Evolutionary conservation across 2,113 vertebrate genomes (phyloP).

Genomic region (Pteropus alecto): DNA sequence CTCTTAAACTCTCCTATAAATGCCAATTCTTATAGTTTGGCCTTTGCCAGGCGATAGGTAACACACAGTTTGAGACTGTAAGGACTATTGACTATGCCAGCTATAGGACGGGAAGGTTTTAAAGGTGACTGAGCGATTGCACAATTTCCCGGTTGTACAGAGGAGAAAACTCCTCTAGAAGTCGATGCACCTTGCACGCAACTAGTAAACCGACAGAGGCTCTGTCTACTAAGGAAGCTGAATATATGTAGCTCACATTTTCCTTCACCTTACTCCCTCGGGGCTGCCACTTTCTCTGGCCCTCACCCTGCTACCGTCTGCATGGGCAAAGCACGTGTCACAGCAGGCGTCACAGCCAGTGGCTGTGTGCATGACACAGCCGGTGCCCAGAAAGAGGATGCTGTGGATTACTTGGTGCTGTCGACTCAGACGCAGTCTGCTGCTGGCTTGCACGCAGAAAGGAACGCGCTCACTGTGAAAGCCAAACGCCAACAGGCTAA

Average conservation of each 20-base stretch:
- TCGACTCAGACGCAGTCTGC: rapidly evolving
- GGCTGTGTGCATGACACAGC: rapidly evolving
- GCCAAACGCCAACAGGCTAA: too few species aligned
- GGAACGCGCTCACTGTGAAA: too few species aligned
- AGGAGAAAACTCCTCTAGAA: not conserved
- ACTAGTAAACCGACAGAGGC: not conserved
- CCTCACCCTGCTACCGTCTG: rapidly evolving
- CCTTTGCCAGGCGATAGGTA: not conserved
- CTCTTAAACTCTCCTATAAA: not conserved
- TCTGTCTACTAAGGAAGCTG: not conserved
- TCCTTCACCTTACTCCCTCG: not conserved
- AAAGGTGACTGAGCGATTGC: not conserved
- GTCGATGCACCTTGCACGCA: too few species aligned
- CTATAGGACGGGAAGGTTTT: not conserved
- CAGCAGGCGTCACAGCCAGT: rapidly evolving
- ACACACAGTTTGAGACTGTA: too few species aligned
- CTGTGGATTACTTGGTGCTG: rapidly evolving
- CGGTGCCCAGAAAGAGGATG: rapidly evolving
- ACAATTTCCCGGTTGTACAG: rapidly evolving
- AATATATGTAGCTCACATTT: too few species aligned
- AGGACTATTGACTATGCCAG: not conserved
- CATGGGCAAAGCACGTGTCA: rapidly evolving
- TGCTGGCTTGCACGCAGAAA: rapidly evolving
- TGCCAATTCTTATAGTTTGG: not conserved
- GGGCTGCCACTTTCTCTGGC: too few species aligned